Percentiles rank a stretch among this genome's conserved stretches.
Evolutionary conservation across 2,888 invertebrate species (phyloP).

Genomic region (Nysson spinosus): DNA sequence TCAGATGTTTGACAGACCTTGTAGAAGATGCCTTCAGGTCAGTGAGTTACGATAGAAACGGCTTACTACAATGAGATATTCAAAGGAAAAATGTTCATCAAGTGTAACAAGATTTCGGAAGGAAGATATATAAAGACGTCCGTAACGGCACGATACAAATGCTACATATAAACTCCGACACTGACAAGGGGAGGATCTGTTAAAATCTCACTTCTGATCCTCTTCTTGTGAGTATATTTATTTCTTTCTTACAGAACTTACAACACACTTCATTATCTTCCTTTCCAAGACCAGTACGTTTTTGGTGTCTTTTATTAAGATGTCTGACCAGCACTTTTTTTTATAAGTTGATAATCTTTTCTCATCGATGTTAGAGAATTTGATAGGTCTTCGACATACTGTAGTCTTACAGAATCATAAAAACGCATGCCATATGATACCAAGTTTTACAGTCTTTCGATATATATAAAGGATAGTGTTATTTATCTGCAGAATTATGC

Average conservation of each 20-base stretch:
- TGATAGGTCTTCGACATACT: slow-evolving; percentile 3
- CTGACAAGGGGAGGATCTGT: too few relatives aligned
- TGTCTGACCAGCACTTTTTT: too few relatives aligned
- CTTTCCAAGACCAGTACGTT: slow-evolving; percentile 20
- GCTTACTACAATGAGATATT: slow-evolving; percentile 53
- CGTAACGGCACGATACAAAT: neutral
- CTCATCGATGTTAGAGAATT: slow-evolving; percentile 9
- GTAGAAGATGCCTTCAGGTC: slow-evolving; percentile 79
- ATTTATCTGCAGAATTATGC: too few relatives aligned
- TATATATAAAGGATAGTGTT: too few relatives aligned
- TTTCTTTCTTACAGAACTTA: neutral
- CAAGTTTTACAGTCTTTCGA: neutral
- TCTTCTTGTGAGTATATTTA: neutral
- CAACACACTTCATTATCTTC: neutral
- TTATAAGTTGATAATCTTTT: neutral
- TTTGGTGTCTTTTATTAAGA: neutral
- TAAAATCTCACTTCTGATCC: too few relatives aligned
- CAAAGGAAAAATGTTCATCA: slow-evolving; percentile 1
- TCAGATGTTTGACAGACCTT: slow-evolving; percentile 82
- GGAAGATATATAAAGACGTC: neutral
- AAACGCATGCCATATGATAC: neutral
- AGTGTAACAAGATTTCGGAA: neutral
- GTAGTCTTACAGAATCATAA: slow-evolving; percentile 1
- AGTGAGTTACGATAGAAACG: slow-evolving; percentile 64
- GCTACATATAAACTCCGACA: too few relatives aligned